A percentile compares a stretch with the other conserved stretches of the same genome.
These are phyloP conservation scores for Synanceia verrucosa DNA, from an alignment of 2,797 vertebrate species.

Conservation along the genomic window DNA sequence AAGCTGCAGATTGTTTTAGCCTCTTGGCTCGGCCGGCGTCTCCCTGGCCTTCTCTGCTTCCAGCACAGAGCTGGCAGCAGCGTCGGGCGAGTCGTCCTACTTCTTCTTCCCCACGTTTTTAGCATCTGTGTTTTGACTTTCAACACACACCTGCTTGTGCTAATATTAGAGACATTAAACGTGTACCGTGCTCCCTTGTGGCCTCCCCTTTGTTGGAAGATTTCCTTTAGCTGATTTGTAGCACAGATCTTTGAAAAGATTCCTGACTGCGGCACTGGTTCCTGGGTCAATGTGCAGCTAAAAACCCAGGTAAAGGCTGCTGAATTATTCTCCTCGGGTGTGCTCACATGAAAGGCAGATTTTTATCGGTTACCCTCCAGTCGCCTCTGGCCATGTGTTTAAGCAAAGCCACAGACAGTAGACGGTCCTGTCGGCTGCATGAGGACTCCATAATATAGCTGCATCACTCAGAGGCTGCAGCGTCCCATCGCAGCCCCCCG, in stretches of 20 bases:
- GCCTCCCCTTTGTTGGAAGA: constrained; percentile 23
- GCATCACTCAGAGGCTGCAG: constrained; percentile 48
- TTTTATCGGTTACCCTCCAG: constrained; percentile 52
- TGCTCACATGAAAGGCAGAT: constrained; percentile 68
- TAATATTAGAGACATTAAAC: constrained; percentile 15
- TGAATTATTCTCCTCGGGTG: constrained; percentile 64
- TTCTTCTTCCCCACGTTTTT: constrained; percentile 15
- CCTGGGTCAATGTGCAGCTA: constrained; percentile 28
- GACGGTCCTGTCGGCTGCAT: constrained; percentile 42
- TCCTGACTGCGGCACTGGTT: constrained; percentile 41
- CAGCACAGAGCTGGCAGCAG: constrained; percentile 39
- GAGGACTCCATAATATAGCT: constrained; percentile 50
- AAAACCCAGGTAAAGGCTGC: constrained; percentile 57
- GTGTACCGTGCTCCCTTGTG: constrained; percentile 6
- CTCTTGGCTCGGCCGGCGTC: constrained; percentile 41
- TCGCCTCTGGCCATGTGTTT: constrained; percentile 63
- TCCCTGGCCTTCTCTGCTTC: constrained; percentile 32
- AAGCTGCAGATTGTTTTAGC: constrained; percentile 66
- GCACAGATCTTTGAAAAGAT: constrained; percentile 52
- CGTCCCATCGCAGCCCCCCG: constrained; percentile 3
- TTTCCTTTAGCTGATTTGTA: constrained; percentile 43
- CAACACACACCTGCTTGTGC: constrained; percentile 3
- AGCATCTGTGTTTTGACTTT: constrained; percentile 8
- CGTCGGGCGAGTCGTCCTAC: constrained; percentile 31
- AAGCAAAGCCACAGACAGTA: constrained; percentile 34